Conservation (phyloP, 2,888 invertebrate genomes). For the Congeria kusceri region DNA sequence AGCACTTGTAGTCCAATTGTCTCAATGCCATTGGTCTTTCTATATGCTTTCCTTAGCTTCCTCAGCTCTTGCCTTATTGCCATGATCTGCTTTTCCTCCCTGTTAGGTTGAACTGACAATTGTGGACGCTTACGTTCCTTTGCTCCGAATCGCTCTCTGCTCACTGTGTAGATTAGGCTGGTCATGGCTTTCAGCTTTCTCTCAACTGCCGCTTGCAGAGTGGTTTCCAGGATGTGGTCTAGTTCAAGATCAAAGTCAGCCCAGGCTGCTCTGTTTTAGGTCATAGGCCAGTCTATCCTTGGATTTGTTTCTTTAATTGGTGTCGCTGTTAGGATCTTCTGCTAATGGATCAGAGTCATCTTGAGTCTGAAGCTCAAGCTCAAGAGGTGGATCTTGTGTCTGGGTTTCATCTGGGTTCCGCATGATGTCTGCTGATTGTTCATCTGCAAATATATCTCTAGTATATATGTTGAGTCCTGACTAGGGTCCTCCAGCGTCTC, state of each 20-base stretch:
- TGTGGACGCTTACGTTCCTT: neutral
- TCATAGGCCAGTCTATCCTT: slow-evolving; percentile 1
- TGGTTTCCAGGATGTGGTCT: neutral
- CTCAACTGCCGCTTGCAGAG: neutral
- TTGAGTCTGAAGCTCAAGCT: too few species aligned
- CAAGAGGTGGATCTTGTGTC: neutral
- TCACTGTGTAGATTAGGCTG: neutral
- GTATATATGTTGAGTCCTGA: slow-evolving; percentile 24
- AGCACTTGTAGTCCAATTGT: too few species aligned
- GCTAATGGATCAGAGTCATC: too few species aligned
- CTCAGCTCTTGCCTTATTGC: too few species aligned
- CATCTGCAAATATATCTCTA: slow-evolving; percentile 18
- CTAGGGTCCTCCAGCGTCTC: slow-evolving; percentile 24
- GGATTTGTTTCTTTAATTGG: neutral
- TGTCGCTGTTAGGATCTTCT: too few species aligned
- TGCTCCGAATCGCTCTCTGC: neutral
- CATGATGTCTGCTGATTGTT: neutral
- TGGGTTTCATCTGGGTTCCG: neutral
- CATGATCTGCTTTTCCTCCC: neutral
- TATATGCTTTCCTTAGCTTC: neutral
- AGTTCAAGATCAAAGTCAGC: neutral
- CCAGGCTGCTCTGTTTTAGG: neutral
- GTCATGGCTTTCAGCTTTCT: neutral
- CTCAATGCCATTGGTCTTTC: too few species aligned
- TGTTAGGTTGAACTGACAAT: too few species aligned